Evolutionary conservation across 2,797 vertebrate species (phyloP).

Genomic region (Myripristis murdjan): DNA sequence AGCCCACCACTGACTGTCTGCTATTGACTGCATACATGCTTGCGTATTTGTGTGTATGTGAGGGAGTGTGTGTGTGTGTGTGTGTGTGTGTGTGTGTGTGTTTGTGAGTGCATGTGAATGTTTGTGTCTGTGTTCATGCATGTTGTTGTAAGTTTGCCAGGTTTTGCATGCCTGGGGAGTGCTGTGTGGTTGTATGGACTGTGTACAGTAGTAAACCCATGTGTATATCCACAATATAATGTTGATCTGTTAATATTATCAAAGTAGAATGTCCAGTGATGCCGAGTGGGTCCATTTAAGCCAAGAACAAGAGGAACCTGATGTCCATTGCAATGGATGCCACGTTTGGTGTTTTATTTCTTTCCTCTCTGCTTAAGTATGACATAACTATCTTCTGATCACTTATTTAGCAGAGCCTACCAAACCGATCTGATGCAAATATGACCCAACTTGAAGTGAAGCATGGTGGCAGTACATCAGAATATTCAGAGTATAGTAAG

Average conservation of each 20-base stretch:
- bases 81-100: slow-evolving; percentile 4
- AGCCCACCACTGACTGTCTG: slow-evolving; percentile 40
- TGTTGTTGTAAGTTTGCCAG: slow-evolving; percentile 7
- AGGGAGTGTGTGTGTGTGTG: slow-evolving; percentile 3
- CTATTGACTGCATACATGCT: slow-evolving; percentile 34
- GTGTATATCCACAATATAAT: slow-evolving; percentile 11
- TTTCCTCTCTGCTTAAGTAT: too few relatives aligned
- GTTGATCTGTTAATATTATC: not conserved
- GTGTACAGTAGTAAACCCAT: not conserved
- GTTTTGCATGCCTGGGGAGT: slow-evolving; percentile 24
- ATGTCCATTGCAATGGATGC: too few relatives aligned
- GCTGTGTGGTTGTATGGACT: slow-evolving; percentile 2
- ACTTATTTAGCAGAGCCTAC: too few relatives aligned
- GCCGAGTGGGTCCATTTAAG: slow-evolving; percentile 31
- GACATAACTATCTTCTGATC: too few relatives aligned
- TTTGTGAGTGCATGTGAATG: slow-evolving; percentile 14
- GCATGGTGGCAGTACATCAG: too few relatives aligned
- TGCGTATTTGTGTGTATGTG: slow-evolving; percentile 13
- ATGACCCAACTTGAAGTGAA: too few relatives aligned
- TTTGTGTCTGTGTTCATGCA: slow-evolving; percentile 17
- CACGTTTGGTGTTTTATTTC: too few relatives aligned
- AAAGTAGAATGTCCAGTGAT: slow-evolving; percentile 13
- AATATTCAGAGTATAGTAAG: too few relatives aligned
- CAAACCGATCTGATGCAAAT: too few relatives aligned
- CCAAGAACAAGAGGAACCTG: slow-evolving; percentile 47